Evolutionary conservation across 2,113 vertebrate species (phyloP), one percentile per base, ranked within the genome.

Genomic region (Poeciliopsis prolifica): DNA sequence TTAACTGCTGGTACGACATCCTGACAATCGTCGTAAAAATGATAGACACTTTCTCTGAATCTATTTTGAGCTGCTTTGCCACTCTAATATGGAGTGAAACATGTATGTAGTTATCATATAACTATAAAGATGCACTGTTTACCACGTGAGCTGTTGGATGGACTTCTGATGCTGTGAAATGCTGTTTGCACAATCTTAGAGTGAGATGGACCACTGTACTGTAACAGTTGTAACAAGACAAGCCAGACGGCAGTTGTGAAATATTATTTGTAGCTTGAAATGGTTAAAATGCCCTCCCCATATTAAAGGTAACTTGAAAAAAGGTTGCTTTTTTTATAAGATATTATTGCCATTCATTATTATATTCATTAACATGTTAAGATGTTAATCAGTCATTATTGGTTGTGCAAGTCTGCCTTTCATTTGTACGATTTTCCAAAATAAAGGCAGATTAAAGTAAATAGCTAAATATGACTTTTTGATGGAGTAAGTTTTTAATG

Each of bases 41-140:
- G 48, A 80, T 29, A 60, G 30, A 79, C 80, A 66, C 22, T 31
- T 74, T 75, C 33, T 26, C 64, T 58, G 65, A n/a, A 82, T 44
- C 51, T 70, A 54, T 40, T 69, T 79, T 80, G 33, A 69, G 31
- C 60, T 86, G 64, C 80, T 35, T 81, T 63, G 48, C 87, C 89
- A 88, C 86, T 88, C 76, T 66, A 5, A 64, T 72, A 22, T 73
- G 68, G 85, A 78, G 87, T 86, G 83, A 86, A 70, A 69, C 80
- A 66, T 74, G 86, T 87, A 65, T 80, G n/a, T 72, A 88, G 91
- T 93, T 93, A 93, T 93, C 89, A 91, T 93, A 93, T 92, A 93
- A 93, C 91, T 90, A 87, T 79, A 79, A 81, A 72, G 71, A 84
- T 63, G 75, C 67, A 48, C 70, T 86, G 88, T 92, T 89, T 88